A percentile compares a stretch with the other conserved stretches of the same genome.
These are phyloP conservation scores for Drosophila gunungcola DNA, from an alignment of 1,140 invertebrate species.

Conservation along the genomic window DNA sequence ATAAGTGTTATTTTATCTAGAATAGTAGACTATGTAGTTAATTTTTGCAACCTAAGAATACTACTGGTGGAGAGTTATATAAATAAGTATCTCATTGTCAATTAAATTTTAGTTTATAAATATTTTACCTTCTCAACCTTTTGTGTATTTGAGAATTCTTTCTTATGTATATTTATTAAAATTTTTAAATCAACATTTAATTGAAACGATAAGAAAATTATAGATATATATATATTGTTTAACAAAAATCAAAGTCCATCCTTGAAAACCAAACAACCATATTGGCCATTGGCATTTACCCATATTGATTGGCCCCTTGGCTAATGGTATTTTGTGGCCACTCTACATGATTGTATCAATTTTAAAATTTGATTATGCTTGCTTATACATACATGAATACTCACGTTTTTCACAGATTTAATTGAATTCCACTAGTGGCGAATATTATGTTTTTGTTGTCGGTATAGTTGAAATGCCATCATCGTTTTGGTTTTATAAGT, in stretches of 20 bases:
- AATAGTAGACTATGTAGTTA: background rate
- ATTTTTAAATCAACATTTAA: too few relatives aligned
- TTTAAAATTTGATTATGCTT: slow-evolving; percentile 5
- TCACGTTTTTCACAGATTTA: background rate
- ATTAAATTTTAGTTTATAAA: too few relatives aligned
- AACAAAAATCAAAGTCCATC: too few relatives aligned
- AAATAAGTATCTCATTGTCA: too few relatives aligned
- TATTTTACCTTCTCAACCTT: too few relatives aligned
- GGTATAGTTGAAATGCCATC: slow-evolving; percentile 5
- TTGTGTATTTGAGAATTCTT: too few relatives aligned
- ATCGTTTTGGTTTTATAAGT: slow-evolving; percentile 2
- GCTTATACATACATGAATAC: slow-evolving; percentile 1
- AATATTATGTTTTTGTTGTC: background rate
- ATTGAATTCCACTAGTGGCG: slow-evolving; percentile 7
- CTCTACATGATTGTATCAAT: background rate
- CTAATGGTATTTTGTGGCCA: slow-evolving; percentile 5
- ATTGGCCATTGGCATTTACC: background rate
- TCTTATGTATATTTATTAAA: too few relatives aligned
- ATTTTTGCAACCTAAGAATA: background rate
- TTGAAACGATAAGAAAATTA: too few relatives aligned
- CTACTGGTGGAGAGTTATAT: too few relatives aligned
- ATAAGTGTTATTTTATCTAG: background rate
- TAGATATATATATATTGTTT: too few relatives aligned
- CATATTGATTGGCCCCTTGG: background rate
- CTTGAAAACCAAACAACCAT: background rate